A percentile compares a stretch with the other conserved stretches of the same genome.
Evolutionary conservation across 2,888 invertebrate species (phyloP).

Genomic region (Rhyacophila evoluta): DNA sequence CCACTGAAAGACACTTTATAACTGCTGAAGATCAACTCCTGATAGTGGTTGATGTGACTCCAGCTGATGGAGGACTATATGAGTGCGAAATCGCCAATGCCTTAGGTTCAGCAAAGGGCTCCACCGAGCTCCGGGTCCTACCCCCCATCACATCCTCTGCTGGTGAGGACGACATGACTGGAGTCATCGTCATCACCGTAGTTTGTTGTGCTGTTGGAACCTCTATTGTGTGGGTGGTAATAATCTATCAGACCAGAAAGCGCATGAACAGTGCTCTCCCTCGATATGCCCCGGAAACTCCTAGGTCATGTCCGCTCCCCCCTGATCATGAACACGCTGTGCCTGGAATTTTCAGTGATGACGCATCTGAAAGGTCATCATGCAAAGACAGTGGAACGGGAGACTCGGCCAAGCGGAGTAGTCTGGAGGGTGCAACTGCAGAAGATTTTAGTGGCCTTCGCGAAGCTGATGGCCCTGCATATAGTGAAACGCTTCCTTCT

Average conservation of each 20-base stretch:
- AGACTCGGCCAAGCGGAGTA: constrained; percentile 81
- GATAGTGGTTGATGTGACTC: constrained; percentile 84
- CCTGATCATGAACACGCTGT: constrained; percentile 56
- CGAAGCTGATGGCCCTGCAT: constrained; percentile 25
- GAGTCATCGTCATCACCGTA: constrained; percentile 89
- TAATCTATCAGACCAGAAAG: constrained; percentile 87
- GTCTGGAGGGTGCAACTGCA: constrained; percentile 71
- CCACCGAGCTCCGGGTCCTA: constrained; percentile 78
- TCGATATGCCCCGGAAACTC: constrained; percentile 65
- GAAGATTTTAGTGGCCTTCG: constrained; percentile 53
- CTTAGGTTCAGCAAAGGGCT: constrained; percentile 80
- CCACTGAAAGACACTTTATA: constrained; percentile 86
- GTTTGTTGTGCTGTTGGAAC: constrained; percentile 94
- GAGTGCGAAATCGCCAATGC: constrained; percentile 92
- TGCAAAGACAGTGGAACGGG: constrained; percentile 87
- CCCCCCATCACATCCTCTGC: constrained; percentile 71
- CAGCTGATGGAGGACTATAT: constrained; percentile 86
- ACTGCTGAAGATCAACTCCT: constrained; percentile 89
- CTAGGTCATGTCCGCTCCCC: constrained; percentile 65
- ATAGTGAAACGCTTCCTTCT: too few species aligned
- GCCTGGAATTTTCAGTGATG: constrained; percentile 70
- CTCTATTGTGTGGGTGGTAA: constrained; percentile 90
- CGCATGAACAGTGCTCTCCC: constrained; percentile 70
- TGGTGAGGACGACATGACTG: constrained; percentile 81
- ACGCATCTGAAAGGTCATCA: constrained; percentile 79